Evolutionary conservation across 2,888 invertebrate genomes (phyloP).

Genomic region (Nephrotoma flavescens): DNA sequence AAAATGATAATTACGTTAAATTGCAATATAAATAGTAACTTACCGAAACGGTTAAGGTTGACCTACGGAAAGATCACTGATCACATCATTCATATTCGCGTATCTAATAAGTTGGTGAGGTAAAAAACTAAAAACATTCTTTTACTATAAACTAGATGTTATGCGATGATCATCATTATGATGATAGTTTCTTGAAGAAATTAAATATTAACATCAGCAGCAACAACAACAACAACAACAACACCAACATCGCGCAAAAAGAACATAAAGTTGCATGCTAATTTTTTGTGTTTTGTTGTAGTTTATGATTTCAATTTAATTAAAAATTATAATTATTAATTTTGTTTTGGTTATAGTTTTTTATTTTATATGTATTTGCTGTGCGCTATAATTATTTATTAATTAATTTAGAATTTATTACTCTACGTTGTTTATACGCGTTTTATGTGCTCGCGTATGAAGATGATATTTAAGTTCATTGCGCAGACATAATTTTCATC

Average conservation of each 20-base stretch:
- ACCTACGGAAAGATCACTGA: conserved; percentile 1
- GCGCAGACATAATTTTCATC: neutral
- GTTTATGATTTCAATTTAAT: neutral
- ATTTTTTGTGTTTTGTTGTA: neutral
- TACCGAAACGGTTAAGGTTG: conserved; percentile 3
- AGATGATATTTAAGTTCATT: neutral
- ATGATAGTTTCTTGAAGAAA: neutral
- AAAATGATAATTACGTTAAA: conserved; percentile 3
- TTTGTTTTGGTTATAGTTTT: neutral
- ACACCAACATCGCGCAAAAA: neutral
- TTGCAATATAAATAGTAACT: conserved; percentile 4
- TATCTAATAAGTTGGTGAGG: neutral
- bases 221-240: neutral
- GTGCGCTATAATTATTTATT: neutral
- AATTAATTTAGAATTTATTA: neutral
- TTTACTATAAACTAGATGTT: neutral
- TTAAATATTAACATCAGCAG: too few species aligned
- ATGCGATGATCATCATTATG: neutral
- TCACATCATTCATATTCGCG: conserved; percentile 4
- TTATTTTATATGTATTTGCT: neutral
- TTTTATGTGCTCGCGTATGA: neutral
- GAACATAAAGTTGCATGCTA: neutral
- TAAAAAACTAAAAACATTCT: neutral
- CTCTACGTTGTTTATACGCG: neutral
- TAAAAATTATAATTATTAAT: neutral